phyloP scores from a whole-genome alignment of 2,797 vertebrate genomes.

The Spinus pinus region DNA sequence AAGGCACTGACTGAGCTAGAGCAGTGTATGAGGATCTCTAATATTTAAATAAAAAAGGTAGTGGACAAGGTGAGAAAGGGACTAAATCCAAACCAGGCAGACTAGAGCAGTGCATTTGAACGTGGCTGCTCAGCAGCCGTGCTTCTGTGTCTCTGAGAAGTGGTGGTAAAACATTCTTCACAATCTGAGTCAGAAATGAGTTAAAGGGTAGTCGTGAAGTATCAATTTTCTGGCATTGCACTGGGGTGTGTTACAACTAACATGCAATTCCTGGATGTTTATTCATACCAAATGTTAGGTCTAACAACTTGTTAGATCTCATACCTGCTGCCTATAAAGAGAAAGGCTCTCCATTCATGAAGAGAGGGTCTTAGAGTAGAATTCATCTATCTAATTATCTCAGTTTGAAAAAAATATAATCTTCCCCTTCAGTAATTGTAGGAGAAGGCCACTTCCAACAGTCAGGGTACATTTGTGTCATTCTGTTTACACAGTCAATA shows the following conservation, averaged over 20 bases:
- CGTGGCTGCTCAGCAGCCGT: background rate
- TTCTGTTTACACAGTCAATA: background rate
- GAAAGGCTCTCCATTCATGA: background rate
- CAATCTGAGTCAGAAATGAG: background rate
- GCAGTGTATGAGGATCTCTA: background rate
- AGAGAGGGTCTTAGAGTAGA: background rate
- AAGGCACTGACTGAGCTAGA: background rate
- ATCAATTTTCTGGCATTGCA: background rate
- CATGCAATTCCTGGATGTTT: background rate
- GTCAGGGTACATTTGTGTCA: background rate
- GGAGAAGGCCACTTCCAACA: background rate
- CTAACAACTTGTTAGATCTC: background rate
- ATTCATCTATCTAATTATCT: background rate
- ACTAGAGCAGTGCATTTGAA: background rate
- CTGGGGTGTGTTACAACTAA: background rate
- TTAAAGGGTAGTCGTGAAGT: background rate
- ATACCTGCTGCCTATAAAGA: background rate
- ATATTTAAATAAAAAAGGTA: background rate
- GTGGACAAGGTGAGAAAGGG: background rate
- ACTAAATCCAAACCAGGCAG: background rate
- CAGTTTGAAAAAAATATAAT: background rate
- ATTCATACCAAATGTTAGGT: background rate
- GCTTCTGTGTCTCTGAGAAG: background rate
- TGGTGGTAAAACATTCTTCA: background rate
- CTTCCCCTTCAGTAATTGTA: background rate